Conservation (phyloP, 2,113 vertebrate species). For the Loxodonta africana region DNA sequence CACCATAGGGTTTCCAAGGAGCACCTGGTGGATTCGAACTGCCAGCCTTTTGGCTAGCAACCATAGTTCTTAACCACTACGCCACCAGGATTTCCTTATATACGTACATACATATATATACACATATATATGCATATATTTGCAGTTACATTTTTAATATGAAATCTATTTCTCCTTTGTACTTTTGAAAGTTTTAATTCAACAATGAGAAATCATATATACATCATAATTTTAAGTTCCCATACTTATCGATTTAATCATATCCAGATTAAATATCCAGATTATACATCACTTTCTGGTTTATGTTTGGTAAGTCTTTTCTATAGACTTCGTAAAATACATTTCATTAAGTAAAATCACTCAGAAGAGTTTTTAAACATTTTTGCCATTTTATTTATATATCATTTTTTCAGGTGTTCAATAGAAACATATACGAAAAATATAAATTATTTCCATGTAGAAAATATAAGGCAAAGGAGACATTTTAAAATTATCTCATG, state of each 20-base stretch:
- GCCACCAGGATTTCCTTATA: too few relatives aligned
- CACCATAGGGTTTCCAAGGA: too few relatives aligned
- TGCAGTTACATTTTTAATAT: neutral
- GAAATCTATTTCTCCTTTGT: neutral
- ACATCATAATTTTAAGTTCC: neutral
- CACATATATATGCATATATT: neutral
- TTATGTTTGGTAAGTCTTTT: slow-evolving; percentile 31
- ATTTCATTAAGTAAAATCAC: neutral
- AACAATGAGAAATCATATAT: neutral
- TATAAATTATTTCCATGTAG: neutral
- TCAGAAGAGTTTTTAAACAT: slow-evolving; percentile 18
- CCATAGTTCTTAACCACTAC: too few relatives aligned
- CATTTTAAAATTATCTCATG: slow-evolving; percentile 38
- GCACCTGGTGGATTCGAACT: too few relatives aligned
- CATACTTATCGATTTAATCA: slow-evolving; percentile 8
- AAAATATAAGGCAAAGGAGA: slow-evolving; percentile 50
- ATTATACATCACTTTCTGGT: neutral
- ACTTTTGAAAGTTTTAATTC: slow-evolving; percentile 20
- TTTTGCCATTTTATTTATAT: slow-evolving; percentile 58
- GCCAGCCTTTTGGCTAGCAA: too few relatives aligned
- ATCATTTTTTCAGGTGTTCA: slow-evolving; percentile 15
- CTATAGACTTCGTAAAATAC: neutral
- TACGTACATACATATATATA: too few relatives aligned
- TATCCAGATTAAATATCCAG: slow-evolving; percentile 4
- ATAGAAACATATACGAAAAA: neutral